Conservation (phyloP, 2,113 vertebrate species). For the Glaucidium brasilianum region DNA sequence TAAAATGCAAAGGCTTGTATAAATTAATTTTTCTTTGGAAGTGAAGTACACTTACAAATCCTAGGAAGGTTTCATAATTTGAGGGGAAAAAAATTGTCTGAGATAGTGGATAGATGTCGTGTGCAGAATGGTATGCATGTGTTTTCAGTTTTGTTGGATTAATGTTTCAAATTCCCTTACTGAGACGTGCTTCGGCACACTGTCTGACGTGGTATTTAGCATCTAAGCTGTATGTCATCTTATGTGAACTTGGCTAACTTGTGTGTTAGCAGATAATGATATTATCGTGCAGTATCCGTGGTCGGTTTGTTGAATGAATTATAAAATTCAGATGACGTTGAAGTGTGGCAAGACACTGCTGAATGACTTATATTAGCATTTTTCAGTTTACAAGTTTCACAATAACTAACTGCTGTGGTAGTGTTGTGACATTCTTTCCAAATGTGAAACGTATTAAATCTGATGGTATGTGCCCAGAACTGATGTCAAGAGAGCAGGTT, state of each 20-base stretch:
- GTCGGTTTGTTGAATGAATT: background rate
- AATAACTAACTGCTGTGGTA: background rate
- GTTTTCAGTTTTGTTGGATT: background rate
- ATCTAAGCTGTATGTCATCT: background rate
- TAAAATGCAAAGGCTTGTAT: background rate
- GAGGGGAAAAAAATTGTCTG: background rate
- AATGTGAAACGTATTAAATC: background rate
- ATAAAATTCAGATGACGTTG: background rate
- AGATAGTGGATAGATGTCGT: background rate
- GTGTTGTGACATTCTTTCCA: background rate
- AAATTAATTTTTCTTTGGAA: background rate
- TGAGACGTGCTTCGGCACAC: conserved; percentile 36
- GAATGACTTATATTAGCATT: background rate
- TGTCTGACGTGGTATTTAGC: conserved; percentile 6
- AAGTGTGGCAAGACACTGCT: background rate
- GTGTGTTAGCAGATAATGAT: conserved; percentile 54
- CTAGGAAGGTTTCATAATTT: background rate
- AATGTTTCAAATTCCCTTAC: background rate
- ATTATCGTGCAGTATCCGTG: conserved; percentile 56
- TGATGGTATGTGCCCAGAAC: background rate
- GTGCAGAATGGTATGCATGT: background rate
- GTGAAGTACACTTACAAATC: background rate
- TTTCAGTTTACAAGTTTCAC: background rate
- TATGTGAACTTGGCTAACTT: conserved; percentile 74
- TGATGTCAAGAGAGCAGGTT: background rate